Evolutionary conservation across 2,113 vertebrate species (phyloP), one percentile per base, ranked within the genome.

Genomic region (Pterocles burchelli): DNA sequence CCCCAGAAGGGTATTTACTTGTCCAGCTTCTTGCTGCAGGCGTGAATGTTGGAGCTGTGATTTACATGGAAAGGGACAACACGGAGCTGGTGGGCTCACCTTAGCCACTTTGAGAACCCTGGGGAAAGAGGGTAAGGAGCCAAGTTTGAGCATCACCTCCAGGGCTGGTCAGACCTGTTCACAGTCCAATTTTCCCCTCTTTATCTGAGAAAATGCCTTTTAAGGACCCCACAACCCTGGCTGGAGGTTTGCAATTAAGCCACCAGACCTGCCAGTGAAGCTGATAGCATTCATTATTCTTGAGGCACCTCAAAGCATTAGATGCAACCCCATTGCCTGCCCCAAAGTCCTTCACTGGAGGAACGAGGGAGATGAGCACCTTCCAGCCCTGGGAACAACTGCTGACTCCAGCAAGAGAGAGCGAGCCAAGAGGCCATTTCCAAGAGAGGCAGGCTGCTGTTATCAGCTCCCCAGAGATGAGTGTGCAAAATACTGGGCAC

Each of bases 401-500:
- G 95, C 93, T 96, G 95, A 94, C 61, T 87, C 70, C 65, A 94
- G 77, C 68, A 95, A 41, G 49, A 70, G 67, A 5, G 14, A 71
- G 51, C 12, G 5, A 36, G 89, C 82, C 90, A 94, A 77, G 63
- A 85, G 52, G 63, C 71, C 2, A 0, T 34, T 91, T 79, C 78
- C 83, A 90, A 46, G 61, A 78, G 36, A 93, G 61, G 20, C 13
- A 24, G 17, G 55, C 85, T 91, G 85, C 77, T 92, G 31, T 71
- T 95, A 81, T 93, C 91, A 84, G 84, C 80, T 89, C 65, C 63
- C 59, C 59, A 84, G 84, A 92, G 73, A 96, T 77, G 57, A 96
- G 65, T 74, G 43, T 91, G 91, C 93, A 94, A 87, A 96, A 93
- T 93, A 88, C 71, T 67, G 58, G 62, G 79, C 85, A 88, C 81